Base-by-base conservation (phyloP, 2,113 vertebrate genomes). In the Hippopotamus amphibius region DNA sequence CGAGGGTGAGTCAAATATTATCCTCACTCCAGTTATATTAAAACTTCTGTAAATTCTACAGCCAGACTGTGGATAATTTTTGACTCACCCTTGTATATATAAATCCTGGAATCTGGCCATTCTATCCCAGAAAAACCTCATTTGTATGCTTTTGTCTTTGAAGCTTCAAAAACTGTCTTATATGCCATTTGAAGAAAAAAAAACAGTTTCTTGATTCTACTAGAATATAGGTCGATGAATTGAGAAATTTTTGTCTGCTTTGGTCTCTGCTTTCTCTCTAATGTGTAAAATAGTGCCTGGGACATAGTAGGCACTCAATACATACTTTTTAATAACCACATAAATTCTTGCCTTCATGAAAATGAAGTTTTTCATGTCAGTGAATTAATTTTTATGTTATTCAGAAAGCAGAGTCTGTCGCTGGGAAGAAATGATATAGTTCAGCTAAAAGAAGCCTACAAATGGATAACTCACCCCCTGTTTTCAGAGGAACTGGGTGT, bases 361-460 rank as follows among this genome's bases (percentile, higher is more conserved):
- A 94, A 94, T 96, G 11, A 97, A 71, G 57, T 71, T 93, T 96
- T 95, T 96, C 69, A 93, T 96, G 55, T 92, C 14, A 71, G 46
- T 97, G 69, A 95, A 98, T 98, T 96, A 68, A 46, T 86, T 96
- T 98, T 97, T 96, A 81, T 33, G 14, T 96, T 97, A 96, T 98
- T 93, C 98, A 99, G 99, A 98, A 99, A 99, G 95, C 99, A 99
- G 97, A 99, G 98, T 69, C 89, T 98, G 95, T 98, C 98, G 26
- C 97, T 99, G 84, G 98, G 98, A 88, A 99, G 99, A 97, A 99
- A 99, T 77, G 99, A 99, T 91, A 97, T 99, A 82, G 93, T 99
- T 97, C 99, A 99, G 97, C 99, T 99, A 96, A 99, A 99, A 97
- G 99, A 99, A 97, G 99, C 99, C 69, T 99, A 99, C 97, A 99